Conservation (phyloP, 2,888 invertebrate genomes). For the Geotrupes spiniger region DNA sequence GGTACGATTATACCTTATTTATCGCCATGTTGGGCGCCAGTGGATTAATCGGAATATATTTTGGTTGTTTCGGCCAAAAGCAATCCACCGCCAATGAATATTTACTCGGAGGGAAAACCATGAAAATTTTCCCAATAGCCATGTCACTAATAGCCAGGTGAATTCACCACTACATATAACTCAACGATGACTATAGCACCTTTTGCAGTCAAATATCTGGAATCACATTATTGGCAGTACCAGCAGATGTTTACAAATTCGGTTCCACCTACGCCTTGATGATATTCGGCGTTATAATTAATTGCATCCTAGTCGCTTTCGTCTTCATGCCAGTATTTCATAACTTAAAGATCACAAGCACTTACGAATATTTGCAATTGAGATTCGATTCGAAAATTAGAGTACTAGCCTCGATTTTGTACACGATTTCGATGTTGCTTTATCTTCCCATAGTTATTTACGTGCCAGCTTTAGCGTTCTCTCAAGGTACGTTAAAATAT, state of each 20-base stretch:
- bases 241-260: slow-evolving; percentile 69
- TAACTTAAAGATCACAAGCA: slow-evolving; percentile 65
- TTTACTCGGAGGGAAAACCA: slow-evolving; percentile 65
- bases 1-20: slow-evolving; percentile 34
- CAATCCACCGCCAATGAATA: slow-evolving; percentile 63
- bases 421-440: slow-evolving; percentile 57
- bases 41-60: slow-evolving; percentile 40
- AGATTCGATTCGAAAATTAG: slow-evolving; percentile 53
- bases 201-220: slow-evolving; percentile 73
- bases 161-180: slow-evolving; percentile 21
- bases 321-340: slow-evolving; percentile 65
- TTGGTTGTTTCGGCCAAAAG: slow-evolving; percentile 53
- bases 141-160: slow-evolving; percentile 69
- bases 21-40: slow-evolving; percentile 28
- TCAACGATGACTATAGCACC: background rate
- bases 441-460: slow-evolving; percentile 67
- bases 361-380: slow-evolving; percentile 65
- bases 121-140: slow-evolving; percentile 67
- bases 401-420: slow-evolving; percentile 57
- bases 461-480: slow-evolving; percentile 67
- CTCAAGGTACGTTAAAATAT: slow-evolving; percentile 60
- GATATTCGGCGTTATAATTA: slow-evolving; percentile 41
- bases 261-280: slow-evolving; percentile 60
- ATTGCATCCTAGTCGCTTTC: slow-evolving; percentile 40
- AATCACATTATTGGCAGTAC: slow-evolving; percentile 69